Evolutionary conservation across 2,113 vertebrate genomes (phyloP).

Genomic region (Tricholaema leucomelas): DNA sequence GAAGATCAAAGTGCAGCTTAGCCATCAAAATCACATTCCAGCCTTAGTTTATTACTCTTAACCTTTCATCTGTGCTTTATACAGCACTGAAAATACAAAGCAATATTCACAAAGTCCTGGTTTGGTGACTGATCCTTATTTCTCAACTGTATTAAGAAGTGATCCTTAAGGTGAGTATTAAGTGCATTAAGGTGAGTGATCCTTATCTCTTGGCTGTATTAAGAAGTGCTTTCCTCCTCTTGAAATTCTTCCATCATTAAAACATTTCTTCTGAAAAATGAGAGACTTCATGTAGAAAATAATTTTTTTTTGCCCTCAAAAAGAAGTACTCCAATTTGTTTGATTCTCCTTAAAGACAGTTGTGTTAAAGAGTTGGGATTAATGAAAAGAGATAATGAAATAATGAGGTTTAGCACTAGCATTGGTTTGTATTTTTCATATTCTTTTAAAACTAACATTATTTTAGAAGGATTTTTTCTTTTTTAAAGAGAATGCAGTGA

Average conservation of each 20-base stretch:
- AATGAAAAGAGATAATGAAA: slow-evolving; percentile 10
- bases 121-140: neutral
- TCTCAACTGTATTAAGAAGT: no score
- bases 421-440: neutral
- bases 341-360: neutral
- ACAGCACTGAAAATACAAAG: slow-evolving; percentile 16
- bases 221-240: neutral
- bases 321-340: neutral
- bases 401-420: neutral
- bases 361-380: neutral
- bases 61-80: slow-evolving; percentile 48
- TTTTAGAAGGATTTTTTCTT: neutral
- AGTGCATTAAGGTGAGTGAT: neutral
- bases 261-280: slow-evolving; percentile 6
- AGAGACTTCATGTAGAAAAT: neutral
- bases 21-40: slow-evolving; percentile 36
- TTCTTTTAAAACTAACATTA: slow-evolving; percentile 13
- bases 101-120: neutral
- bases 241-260: neutral
- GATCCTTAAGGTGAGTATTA: no score
- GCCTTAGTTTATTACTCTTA: slow-evolving; percentile 35
- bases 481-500: neutral
- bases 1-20: slow-evolving; percentile 30
- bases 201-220: neutral
- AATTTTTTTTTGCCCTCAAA: neutral